Percentiles rank a stretch among this genome's conserved stretches.
These are phyloP conservation scores for Chloropsis cyanopogon DNA, from an alignment of 2,113 vertebrate species.

Conservation along the genomic window DNA sequence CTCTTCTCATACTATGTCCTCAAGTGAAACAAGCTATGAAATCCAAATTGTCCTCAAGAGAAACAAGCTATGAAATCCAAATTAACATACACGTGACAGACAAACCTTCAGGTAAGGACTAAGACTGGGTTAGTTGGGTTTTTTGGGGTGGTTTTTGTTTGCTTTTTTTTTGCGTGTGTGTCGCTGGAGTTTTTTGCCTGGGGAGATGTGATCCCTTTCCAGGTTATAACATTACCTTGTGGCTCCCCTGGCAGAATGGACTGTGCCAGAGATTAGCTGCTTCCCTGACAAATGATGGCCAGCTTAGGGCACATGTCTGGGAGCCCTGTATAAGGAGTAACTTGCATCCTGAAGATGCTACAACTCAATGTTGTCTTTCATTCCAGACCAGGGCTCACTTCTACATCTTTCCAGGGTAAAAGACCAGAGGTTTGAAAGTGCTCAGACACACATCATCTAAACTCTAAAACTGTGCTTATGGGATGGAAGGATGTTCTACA, in stretches of 20 bases:
- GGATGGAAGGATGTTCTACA: neutral
- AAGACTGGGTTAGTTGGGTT: neutral
- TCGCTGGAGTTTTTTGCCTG: neutral
- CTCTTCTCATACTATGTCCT: neutral
- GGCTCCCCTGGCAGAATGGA: neutral
- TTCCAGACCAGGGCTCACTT: neutral
- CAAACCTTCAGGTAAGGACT: neutral
- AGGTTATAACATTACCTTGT: neutral
- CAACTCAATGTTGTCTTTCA: neutral
- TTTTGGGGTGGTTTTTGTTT: neutral
- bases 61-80: neutral
- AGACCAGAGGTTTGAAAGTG: neutral
- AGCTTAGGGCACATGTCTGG: neutral
- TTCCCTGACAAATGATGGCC: neutral
- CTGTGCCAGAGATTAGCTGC: neutral
- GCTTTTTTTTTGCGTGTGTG: neutral
- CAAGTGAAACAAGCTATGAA: neutral
- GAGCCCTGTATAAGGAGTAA: neutral
- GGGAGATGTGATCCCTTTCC: neutral
- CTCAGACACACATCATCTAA: neutral
- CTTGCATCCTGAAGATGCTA: neutral
- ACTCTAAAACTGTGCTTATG: neutral
- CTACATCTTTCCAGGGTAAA: neutral
- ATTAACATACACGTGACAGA: neutral
- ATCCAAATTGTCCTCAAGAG: neutral